phyloP scores from a whole-genome alignment of 2,888 invertebrate species.

The Drepana falcataria region DNA sequence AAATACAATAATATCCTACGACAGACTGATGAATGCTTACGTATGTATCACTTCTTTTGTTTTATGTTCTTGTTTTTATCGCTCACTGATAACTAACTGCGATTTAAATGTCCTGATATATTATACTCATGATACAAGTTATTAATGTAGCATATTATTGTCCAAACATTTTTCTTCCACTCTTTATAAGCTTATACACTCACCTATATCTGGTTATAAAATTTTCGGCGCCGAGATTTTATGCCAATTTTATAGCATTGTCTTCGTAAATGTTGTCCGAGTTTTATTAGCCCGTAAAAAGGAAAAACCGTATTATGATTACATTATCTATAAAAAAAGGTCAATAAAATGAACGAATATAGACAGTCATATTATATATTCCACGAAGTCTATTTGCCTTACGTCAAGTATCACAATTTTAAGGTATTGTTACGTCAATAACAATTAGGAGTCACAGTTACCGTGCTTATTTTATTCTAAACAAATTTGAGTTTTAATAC shows the following conservation, averaged over 20 bases:
- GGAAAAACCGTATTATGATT: slow-evolving; percentile 37
- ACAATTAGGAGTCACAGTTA: too few relatives aligned
- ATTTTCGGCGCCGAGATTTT: slow-evolving; percentile 68
- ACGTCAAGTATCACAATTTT: too few relatives aligned
- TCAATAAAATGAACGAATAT: slow-evolving; percentile 19
- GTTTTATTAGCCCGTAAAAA: slow-evolving; percentile 61
- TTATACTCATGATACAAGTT: too few relatives aligned
- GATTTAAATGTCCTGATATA: too few relatives aligned
- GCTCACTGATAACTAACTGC: too few relatives aligned
- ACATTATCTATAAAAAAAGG: slow-evolving; percentile 31
- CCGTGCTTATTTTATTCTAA: too few relatives aligned
- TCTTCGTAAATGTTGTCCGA: slow-evolving; percentile 71
- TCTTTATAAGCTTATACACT: slow-evolving; percentile 54
- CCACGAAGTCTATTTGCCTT: background rate
- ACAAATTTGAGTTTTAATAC: too few relatives aligned
- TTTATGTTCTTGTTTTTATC: too few relatives aligned
- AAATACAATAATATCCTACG: too few relatives aligned
- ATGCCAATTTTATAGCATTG: slow-evolving; percentile 71
- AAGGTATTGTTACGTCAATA: too few relatives aligned
- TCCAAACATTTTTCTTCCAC: slow-evolving; percentile 47
- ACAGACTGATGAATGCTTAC: too few relatives aligned
- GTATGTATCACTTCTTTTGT: too few relatives aligned
- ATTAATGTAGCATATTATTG: slow-evolving; percentile 13
- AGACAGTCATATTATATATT: background rate
- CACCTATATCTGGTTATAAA: slow-evolving; percentile 45